phyloP scores from a whole-genome alignment of 2,888 invertebrate genomes.

The Lissocephala sabroskyi region DNA sequence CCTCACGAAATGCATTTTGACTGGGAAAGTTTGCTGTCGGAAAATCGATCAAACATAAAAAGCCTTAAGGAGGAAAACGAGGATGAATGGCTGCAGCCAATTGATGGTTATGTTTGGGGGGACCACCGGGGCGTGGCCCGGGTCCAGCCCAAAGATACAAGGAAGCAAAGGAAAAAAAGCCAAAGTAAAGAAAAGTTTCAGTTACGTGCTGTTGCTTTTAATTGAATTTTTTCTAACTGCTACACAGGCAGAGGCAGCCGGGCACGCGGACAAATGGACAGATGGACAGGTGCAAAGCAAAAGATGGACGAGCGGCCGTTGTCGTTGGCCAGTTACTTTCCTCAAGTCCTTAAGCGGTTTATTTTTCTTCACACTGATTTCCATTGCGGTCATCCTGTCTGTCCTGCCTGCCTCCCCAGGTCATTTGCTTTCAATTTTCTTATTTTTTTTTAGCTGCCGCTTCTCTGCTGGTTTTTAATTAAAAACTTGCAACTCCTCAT shows the following conservation, averaged over 20 bases:
- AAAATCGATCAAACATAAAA: too few relatives aligned
- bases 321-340: conserved; percentile 33
- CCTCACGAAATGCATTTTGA: too few relatives aligned
- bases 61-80: too few relatives aligned
- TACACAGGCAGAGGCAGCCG: conserved; percentile 14
- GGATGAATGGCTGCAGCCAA: too few relatives aligned
- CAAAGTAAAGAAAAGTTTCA: conserved; percentile 51
- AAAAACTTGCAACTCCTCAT: conserved; percentile 49
- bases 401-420: neutral
- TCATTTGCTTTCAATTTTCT: neutral
- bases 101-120: too few relatives aligned
- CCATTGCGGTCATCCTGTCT: conserved; percentile 24
- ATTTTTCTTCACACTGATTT: conserved; percentile 59
- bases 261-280: neutral
- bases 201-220: conserved; percentile 68
- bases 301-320: neutral
- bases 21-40: too few relatives aligned
- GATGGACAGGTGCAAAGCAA: conserved; percentile 1
- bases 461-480: conserved; percentile 48
- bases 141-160: conserved; percentile 41
- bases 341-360: conserved; percentile 59
- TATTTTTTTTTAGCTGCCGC: conserved; percentile 1
- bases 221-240: conserved; percentile 54
- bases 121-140: too few relatives aligned
- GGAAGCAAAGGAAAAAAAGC: conserved; percentile 16